Conservation (phyloP, 2,113 vertebrate species). For the Nothoprocta perdicaria region DNA sequence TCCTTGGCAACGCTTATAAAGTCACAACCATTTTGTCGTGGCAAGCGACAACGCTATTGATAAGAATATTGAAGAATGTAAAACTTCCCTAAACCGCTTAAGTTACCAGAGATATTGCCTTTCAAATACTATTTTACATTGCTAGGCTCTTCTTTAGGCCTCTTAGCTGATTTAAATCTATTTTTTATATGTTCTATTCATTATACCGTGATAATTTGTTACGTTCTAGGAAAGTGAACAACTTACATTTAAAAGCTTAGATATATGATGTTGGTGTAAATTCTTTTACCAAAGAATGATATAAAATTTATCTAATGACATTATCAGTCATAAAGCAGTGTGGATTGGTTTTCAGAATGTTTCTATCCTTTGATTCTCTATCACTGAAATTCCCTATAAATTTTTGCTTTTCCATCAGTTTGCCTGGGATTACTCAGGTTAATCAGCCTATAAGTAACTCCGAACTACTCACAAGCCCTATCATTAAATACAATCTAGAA, state of each 20-base stretch:
- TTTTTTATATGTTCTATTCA: neutral
- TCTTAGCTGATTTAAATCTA: neutral
- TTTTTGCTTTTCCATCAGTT: neutral
- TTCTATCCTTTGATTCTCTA: neutral
- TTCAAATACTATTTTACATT: neutral
- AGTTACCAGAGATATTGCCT: neutral
- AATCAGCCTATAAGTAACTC: neutral
- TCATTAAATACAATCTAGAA: neutral
- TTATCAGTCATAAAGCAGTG: neutral
- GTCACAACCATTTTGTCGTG: slow-evolving; percentile 7
- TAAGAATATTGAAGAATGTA: slow-evolving; percentile 23
- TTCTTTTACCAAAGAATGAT: neutral
- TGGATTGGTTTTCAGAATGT: neutral
- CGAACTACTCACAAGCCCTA: neutral
- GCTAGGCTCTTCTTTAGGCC: neutral
- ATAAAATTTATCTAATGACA: neutral
- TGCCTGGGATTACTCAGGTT: neutral
- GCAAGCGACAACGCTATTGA: neutral
- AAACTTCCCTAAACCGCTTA: neutral
- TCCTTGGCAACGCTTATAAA: slow-evolving; percentile 47
- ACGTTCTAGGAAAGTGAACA: neutral
- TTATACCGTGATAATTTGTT: neutral
- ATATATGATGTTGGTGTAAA: neutral
- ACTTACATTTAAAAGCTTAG: neutral
- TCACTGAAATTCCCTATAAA: neutral